Base-by-base conservation (phyloP, 2,113 vertebrate species). In the Okapia johnstoni region DNA sequence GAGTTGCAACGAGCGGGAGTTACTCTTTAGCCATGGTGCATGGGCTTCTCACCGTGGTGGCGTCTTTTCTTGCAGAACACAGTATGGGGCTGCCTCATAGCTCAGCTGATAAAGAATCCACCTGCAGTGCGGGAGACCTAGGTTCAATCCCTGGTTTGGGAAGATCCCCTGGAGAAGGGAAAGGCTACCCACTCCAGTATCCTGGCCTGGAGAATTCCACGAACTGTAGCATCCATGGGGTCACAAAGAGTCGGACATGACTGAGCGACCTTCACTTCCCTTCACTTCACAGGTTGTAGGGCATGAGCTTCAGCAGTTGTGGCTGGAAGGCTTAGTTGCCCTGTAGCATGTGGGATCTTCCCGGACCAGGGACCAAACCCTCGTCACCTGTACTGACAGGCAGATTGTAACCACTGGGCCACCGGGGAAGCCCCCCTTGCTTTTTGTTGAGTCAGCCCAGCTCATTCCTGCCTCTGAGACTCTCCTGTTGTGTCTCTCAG, bases 241-340 rank as follows among this genome's bases (percentile, higher is more conserved):
- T 16, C 0, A 0, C 60, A 33, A 33, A 63, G 60, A 63, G 60
- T 33, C 3, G 0, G 15, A 33, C 30, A 16, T 0, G 7, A 63
- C 58, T 30, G 28, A 30, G 60, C 13, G 0, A 30, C 30, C 7
- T 63, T 63, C 3, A 17, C 1, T 63, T 63, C 7, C 30, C 7
- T 63, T 33, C 15, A 0, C 30, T 16, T 63, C 61, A 4, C 61
- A 63, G 61, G 30, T 16, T n/a, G 30, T 63, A 17, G 3, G 61
- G 61, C 61, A 1, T 33, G 1, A 33, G 61, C 57, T 63, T 17
- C 61, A 33, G 30, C 8, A 30, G 30, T 33, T 63, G 15, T 8
- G 15, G 30, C 46, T 46, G 6, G 46, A 46, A 46, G 46, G 46
- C 61, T 63, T 17, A 4, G 61, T 33, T 17, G 61, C 61, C 30